A percentile compares a stretch with the other conserved stretches of the same genome.
Conservation (phyloP, 2,113 vertebrate species). For the Podocnemis expansa region DNA sequence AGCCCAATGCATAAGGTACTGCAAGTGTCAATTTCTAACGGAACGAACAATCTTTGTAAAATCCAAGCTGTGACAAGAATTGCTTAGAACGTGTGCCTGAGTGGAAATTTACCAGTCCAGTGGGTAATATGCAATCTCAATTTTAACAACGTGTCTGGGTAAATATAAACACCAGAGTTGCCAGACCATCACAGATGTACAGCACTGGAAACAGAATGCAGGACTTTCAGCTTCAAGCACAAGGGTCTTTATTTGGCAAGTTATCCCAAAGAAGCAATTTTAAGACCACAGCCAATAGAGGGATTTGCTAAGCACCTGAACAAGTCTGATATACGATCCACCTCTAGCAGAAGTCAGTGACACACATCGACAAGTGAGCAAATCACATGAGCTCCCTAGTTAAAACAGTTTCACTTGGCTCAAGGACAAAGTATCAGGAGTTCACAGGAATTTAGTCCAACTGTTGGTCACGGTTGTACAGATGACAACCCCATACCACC, state of each 20-base stretch:
- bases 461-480: conserved; percentile 29
- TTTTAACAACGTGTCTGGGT: background rate
- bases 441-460: background rate
- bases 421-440: conserved; percentile 27
- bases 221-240: background rate
- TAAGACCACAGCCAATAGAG: background rate
- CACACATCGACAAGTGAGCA: background rate
- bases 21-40: background rate
- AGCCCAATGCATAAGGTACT: conserved; percentile 7
- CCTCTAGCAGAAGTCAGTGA: background rate
- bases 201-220: background rate
- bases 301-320: conserved; percentile 45
- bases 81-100: background rate
- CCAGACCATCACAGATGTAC: background rate
- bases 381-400: background rate
- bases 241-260: background rate
- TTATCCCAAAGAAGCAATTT: background rate
- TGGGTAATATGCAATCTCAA: background rate
- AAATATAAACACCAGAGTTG: background rate
- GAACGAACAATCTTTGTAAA: background rate
- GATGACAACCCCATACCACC: conserved; percentile 4
- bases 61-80: background rate
- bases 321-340: conserved; percentile 29
- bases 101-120: background rate
- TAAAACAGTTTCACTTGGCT: background rate